A percentile compares a stretch with the other conserved stretches of the same genome.
Conservation (phyloP, 2,888 invertebrate species). For the Macaria notata region DNA sequence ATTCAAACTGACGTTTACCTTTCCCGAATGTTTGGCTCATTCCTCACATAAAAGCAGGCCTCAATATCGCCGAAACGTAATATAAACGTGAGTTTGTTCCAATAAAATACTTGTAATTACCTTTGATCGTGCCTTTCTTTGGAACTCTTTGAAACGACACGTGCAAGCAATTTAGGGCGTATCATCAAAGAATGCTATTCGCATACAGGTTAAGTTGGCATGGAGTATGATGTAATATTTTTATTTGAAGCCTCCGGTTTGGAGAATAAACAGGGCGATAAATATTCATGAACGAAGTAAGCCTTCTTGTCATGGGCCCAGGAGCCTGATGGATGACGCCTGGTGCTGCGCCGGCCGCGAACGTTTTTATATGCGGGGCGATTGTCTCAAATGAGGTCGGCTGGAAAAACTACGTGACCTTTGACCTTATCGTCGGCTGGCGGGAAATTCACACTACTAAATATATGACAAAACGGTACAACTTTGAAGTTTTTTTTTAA, state of each 20-base stretch:
- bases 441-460: too few relatives aligned
- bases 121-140: constrained; percentile 33
- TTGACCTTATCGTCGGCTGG: neutral
- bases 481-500: too few relatives aligned
- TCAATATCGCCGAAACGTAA: constrained; percentile 26
- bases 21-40: constrained; percentile 16
- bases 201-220: constrained; percentile 37
- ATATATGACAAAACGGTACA: too few relatives aligned
- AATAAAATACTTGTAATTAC: constrained; percentile 29
- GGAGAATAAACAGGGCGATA: constrained; percentile 63
- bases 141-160: constrained; percentile 28
- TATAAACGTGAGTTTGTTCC: constrained; percentile 22
- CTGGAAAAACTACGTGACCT: neutral
- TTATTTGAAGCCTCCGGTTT: constrained; percentile 51
- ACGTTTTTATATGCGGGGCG: constrained; percentile 16
- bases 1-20: constrained; percentile 20
- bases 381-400: constrained; percentile 20
- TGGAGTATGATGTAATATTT: constrained; percentile 50
- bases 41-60: constrained; percentile 18
- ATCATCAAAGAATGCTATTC: constrained; percentile 37
- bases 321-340: constrained; percentile 72
- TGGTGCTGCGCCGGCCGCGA: constrained; percentile 51
- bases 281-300: constrained; percentile 75
- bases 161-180: constrained; percentile 32
- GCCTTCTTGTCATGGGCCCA: constrained; percentile 74